Conservation (phyloP, 2,888 invertebrate species). For the Drosophila multiciliata region DNA sequence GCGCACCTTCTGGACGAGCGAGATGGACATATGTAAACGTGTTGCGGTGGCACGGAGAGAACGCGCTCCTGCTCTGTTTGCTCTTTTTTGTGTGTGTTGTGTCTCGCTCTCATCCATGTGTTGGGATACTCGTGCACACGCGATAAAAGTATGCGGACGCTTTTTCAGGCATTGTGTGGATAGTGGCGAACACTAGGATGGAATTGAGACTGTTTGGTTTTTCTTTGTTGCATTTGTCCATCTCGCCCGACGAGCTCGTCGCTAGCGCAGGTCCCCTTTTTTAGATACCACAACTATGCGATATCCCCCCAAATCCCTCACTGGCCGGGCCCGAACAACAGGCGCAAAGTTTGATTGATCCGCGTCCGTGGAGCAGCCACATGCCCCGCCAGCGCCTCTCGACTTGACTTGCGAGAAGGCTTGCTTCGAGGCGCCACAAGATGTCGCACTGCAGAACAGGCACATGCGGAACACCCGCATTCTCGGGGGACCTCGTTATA, state of each 20-base stretch:
- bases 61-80: constrained; percentile 29
- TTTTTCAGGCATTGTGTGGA: constrained; percentile 42
- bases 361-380: constrained; percentile 15
- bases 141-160: constrained; percentile 63
- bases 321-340: constrained; percentile 4
- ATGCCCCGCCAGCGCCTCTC: constrained; percentile 3
- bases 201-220: constrained; percentile 2
- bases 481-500: constrained; percentile 2
- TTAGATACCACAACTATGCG: background rate
- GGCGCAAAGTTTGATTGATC: constrained; percentile 42
- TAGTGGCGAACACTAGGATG: constrained; percentile 48
- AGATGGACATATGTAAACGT: constrained; percentile 24
- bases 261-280: constrained; percentile 11
- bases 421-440: constrained; percentile 26
- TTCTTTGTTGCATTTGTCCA: constrained; percentile 28
- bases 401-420: background rate
- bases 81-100: constrained; percentile 1
- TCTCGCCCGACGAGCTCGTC: constrained; percentile 38
- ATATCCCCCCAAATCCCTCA: constrained; percentile 1
- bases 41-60: constrained; percentile 27
- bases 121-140: constrained; percentile 37
- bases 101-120: constrained; percentile 64
- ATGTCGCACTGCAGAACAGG: background rate
- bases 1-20: constrained; percentile 46
- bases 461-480: constrained; percentile 10